Evolutionary conservation across 2,888 invertebrate genomes (phyloP), one percentile per base, ranked within the genome.

Genomic region (Hydropsyche betteni): DNA sequence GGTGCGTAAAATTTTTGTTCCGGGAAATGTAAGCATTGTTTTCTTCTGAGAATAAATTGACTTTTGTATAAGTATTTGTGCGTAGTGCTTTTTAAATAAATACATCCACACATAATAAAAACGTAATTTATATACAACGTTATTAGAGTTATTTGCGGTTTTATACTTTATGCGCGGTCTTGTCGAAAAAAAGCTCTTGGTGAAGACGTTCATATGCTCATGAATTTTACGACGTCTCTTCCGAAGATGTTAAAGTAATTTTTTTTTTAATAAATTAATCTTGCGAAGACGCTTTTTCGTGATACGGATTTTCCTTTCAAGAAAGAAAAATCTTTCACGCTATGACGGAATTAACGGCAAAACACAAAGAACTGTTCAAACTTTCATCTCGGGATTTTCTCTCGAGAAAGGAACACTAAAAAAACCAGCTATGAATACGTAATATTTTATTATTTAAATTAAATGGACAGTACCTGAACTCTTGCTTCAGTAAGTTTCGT

Each of bases 401-500:
- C 10, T 44, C 44, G 6, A 44, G 14, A 16, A 53, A n/a, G 53
- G 7, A 53, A 53, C 14, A 16, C 12, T n/a, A n/a, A 16, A 53
- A 24, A 53, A 53, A 53, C 53, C 24, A 2, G n/a, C 38, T 5
- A 36, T 64, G 38, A 64, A 16, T 64, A 5, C 10, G n/a, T 10
- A 36, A 36, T 64, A 64, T 61, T 61, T 14, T 10, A 12, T 14
- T 16, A 61, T 61, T 24, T 24, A 24, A 24, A 24, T 24, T 24
- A 24, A 24, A 24, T 24, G 1, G 24, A 58, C 6, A 33, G 7
- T 84, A 93, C 95, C 90, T 97, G 97, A 81, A 98, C 97, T 82
- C 98, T 90, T 10, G 97, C 97, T 83, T 98, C 98, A 0, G 96
- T 96, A 0, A 98, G 88, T 77, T 94, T 95, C 0, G 97, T 97